Base-by-base conservation (phyloP, 2,888 invertebrate species). In the Phengaris alcon region DNA sequence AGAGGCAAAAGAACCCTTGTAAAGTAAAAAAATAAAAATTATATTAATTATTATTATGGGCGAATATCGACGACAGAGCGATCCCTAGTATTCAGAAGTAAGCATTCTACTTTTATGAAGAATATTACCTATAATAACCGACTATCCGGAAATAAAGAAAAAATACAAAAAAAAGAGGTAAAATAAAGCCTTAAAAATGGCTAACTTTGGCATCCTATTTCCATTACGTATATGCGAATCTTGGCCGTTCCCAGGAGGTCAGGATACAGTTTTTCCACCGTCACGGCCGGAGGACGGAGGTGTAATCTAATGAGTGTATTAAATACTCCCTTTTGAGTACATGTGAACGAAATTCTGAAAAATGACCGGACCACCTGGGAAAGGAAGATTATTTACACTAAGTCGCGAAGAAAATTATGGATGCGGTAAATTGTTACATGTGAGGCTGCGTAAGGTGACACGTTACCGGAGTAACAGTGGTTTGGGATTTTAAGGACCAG, bases 301-400 rank as follows among this genome's bases (percentile, higher is more conserved):
- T 68, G 75, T 75, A 70, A 75, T 75, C 75, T 70, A 70, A 75
- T 75, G 69, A 70, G 57, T 57, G 69, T 78, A 77, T 76, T 76
- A 78, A 80, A 81, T 79, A 77, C 76, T 81, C 80, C 83, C 84
- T 83, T 87, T 85, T 77, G 82, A 82, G 78, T 82, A 78, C 80
- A 79, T 78, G 77, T 78, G 81, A 80, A 81, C 79, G 80, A 82
- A 81, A 79, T 79, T 77, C 82, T 80, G 82, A 80, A 84, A 84
- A 87, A 82, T 83, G 84, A 84, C 78, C 81, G 87, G 90, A 90
- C 90, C 90, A 90, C 90, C 89, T 81, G 83, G 79, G 80, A 75
- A 78, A 83, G 77, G 79, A 82, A 82, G 84, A 84, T 79, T 80
- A 78, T 52, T 51, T 54, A 75, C 81, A 13, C 69, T 54, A 54